Base-by-base conservation (phyloP, 2,888 invertebrate species). In the Netelia virgata region DNA sequence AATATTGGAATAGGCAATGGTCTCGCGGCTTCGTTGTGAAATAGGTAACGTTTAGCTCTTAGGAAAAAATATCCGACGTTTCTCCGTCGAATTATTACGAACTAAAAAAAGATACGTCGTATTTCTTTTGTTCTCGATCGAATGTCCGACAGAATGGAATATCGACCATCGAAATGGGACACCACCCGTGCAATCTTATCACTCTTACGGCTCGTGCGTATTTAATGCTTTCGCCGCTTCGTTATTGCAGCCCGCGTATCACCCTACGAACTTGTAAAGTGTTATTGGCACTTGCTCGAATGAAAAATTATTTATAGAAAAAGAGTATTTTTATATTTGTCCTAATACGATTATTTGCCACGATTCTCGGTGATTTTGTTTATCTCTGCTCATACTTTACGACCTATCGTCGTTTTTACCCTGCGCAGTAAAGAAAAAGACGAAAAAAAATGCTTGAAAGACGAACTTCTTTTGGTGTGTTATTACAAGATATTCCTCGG, bases 1-100 rank as follows among this genome's bases (percentile, higher is more conserved):
- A 90, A 90, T 89, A 90, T 90, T 90, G 72, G 90, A 88, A 87
- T 89, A 90, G 88, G 88, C 72, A 28, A 76, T 23, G 68, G 70
- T 57, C 47, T 43, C 18, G 18, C 14, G 43, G 43, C 64, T 43
- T 43, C 20, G 8, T n/a, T 69, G 83, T 87, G 80, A 85, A 89
- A 83, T 70, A 82, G 75, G 77, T 84, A 85, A 84, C 85, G 55
- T 88, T 63, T 69, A 70, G 77, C 73, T 59, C 41, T 20, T 36
- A 14, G 14, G 28, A 18, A 66, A 43, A 28, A 43, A 57, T 36
- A 23, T 20, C n/a, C 20, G 8, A n/a, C 18, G 47, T 6, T 64
- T 16, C 28, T n/a, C 28, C 1, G 36, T 23, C 14, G 28, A 68
- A 43, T 36, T 16, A 1, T 11, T 61, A 63, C 61, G 8, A 43